Evolutionary conservation across 1,140 invertebrate genomes (phyloP), one percentile per base, ranked within the genome.

Genomic region (Parapsyche elsis): DNA sequence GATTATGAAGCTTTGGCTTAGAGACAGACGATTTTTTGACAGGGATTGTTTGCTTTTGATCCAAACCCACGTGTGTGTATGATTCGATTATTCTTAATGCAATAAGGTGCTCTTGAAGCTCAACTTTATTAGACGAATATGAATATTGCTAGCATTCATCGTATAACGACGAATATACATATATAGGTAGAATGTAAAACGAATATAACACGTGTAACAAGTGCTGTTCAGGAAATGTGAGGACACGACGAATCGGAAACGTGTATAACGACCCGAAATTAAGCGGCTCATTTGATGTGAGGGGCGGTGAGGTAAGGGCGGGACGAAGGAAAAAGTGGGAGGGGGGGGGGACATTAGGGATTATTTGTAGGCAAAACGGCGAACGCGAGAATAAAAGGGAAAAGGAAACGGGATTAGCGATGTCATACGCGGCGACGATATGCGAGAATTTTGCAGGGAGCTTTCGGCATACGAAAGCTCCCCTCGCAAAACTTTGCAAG

Each of bases 401-500:
- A 53, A 53, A 23, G 21, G 21, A 61, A 61, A 23, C 59, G 59
- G 59, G 21, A 61, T 61, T 61, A 61, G 59, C n/a, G 59, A 23
- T 21, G 64, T 67, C 64, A 19, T 24, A 67, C 64, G 64, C 7
- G 64, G 12, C 49, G 12, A 16, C 49, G 10, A 53, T 53, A 16
- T 12, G 16, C 12, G 49, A 53, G 49, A 2, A 12, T 53, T 38
- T 38, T 38, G 2, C 30, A 38, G 2, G 7, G 30, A 38, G 30
- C 10, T 53, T 16, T 10, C 49, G 10, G 12, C 49, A 10, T 4
- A 12, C 49, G 10, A 53, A 53, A 53, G 49, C 10, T 53, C 49
- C 49, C 49, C 64, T 67, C 23, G 64, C 26, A 67, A 67, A 67
- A 67, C 23, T 67, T 67, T 26, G 64, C 64, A 67, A 67, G 64